Evolutionary conservation across 1,140 invertebrate genomes (phyloP).

Genomic region (Aradophagus sp.): DNA sequence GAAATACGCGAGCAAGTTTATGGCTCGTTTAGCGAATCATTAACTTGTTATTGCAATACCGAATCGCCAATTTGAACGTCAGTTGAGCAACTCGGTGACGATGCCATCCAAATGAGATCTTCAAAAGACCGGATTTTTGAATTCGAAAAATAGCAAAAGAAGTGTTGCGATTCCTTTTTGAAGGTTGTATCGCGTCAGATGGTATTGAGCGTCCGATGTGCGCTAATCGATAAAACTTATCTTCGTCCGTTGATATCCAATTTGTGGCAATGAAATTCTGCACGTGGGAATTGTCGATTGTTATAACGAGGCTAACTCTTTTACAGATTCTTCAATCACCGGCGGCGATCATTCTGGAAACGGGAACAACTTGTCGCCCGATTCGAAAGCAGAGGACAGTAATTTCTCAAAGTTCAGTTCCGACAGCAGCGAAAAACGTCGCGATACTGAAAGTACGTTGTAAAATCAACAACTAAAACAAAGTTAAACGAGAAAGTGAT

Average conservation of each 20-base stretch:
- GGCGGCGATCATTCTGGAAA: constrained; percentile 42
- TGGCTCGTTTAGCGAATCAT: constrained; percentile 3
- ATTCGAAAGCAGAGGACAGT: constrained; percentile 40
- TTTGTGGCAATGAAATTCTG: constrained; percentile 4
- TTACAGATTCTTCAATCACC: constrained; percentile 51
- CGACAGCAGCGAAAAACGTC: constrained; percentile 33
- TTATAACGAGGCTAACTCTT: no score
- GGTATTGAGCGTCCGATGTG: constrained; percentile 17
- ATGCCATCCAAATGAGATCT: no score
- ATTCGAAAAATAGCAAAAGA: no score
- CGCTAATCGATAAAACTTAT: constrained; percentile 38
- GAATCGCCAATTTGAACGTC: not conserved
- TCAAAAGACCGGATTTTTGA: not conserved
- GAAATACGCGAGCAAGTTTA: constrained; percentile 5
- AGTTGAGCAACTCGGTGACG: no score
- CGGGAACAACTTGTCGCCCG: constrained; percentile 35
- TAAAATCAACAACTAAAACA: not conserved
- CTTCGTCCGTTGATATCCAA: constrained; percentile 5
- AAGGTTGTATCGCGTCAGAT: constrained; percentile 12
- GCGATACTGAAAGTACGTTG: constrained; percentile 33
- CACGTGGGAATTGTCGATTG: not conserved
- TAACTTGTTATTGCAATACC: not conserved
- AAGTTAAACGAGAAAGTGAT: no score
- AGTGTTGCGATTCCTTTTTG: not conserved
- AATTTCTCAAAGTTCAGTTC: constrained; percentile 24